phyloP scores from a whole-genome alignment of 2,888 invertebrate species.

The Cylloceria caligata region DNA sequence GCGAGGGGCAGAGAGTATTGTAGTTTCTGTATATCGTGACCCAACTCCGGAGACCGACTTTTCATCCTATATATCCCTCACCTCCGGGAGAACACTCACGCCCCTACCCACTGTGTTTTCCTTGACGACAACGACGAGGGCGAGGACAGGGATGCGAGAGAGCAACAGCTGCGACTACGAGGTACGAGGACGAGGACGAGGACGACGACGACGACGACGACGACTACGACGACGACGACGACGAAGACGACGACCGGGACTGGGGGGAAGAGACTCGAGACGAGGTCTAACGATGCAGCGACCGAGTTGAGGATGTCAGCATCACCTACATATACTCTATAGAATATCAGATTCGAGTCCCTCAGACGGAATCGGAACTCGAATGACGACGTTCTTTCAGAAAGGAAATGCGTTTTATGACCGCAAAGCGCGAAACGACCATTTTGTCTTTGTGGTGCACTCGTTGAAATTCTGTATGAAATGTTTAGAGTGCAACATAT shows the following conservation, averaged over 20 bases:
- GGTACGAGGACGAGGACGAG: conserved; percentile 48
- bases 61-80: conserved; percentile 37
- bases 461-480: neutral
- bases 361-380: neutral
- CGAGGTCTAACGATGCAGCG: conserved; percentile 56
- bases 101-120: conserved; percentile 43
- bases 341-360: conserved; percentile 18
- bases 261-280: conserved; percentile 26
- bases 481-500: neutral
- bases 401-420: neutral
- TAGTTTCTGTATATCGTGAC: conserved; percentile 41
- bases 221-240: conserved; percentile 28
- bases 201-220: conserved; percentile 38
- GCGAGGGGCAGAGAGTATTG: conserved; percentile 18
- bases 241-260: conserved; percentile 28
- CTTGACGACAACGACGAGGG: conserved; percentile 55
- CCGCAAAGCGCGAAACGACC: neutral
- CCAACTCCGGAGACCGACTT: conserved; percentile 43
- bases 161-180: conserved; percentile 66
- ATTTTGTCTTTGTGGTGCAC: neutral
- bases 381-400: conserved; percentile 13
- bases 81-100: conserved; percentile 33
- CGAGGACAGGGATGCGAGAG: conserved; percentile 36
- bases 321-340: conserved; percentile 23
- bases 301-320: conserved; percentile 49